Evolutionary conservation across 2,113 vertebrate species (phyloP).

Genomic region (Ursus arctos): DNA sequence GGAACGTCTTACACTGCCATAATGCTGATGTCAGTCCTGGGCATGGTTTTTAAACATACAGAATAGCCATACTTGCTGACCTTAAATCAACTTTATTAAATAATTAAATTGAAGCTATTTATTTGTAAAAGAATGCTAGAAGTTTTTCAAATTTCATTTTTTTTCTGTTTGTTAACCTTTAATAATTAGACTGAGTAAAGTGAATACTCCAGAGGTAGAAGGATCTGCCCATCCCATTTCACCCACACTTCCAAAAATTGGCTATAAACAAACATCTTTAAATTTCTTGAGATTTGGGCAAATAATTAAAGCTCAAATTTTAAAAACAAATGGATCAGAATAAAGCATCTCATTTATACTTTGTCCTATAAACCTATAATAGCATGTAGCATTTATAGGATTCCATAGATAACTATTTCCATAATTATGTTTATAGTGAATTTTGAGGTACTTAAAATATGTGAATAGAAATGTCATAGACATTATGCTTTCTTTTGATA

Average conservation of each 20-base stretch:
- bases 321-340: neutral
- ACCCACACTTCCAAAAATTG: neutral
- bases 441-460: neutral
- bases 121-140: too few species aligned
- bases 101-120: too few species aligned
- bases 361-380: neutral
- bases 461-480: neutral
- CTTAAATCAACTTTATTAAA: neutral
- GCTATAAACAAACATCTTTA: neutral
- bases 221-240: neutral
- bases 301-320: neutral
- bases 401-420: neutral
- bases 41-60: neutral
- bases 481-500: neutral
- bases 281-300: neutral
- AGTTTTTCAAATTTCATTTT: neutral
- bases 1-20: neutral
- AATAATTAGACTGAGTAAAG: neutral
- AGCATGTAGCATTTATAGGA: neutral
- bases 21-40: neutral
- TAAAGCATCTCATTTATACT: neutral
- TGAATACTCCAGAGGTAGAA: neutral
- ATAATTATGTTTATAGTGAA: neutral
- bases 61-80: neutral
- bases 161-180: neutral